Conservation (phyloP, 2,888 invertebrate genomes). For the Coenonympha glycerion region DNA sequence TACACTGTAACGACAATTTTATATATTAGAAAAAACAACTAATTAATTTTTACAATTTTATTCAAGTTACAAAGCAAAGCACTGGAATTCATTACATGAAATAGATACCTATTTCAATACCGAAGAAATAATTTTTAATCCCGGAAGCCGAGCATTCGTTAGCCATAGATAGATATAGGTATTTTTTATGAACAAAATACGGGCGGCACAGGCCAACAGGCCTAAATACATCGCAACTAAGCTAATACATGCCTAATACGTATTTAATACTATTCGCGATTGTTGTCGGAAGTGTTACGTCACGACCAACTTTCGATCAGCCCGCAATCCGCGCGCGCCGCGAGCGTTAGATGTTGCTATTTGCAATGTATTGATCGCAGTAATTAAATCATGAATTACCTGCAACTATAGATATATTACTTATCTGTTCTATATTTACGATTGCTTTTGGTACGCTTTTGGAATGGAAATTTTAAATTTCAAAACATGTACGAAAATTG, state of each 20-base stretch:
- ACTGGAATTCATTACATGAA: too few species aligned
- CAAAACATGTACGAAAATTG: too few species aligned
- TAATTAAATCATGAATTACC: constrained; percentile 1
- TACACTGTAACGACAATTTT: too few species aligned
- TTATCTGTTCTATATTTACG: neutral
- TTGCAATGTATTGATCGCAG: constrained; percentile 14
- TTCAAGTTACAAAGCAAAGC: too few species aligned
- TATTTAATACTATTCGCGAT: neutral
- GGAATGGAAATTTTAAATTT: too few species aligned
- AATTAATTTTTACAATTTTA: too few species aligned
- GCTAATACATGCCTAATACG: neutral
- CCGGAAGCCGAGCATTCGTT: too few species aligned
- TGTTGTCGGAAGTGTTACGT: constrained; percentile 27
- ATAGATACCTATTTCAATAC: too few species aligned
- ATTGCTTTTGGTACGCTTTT: too few species aligned
- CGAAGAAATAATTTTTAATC: too few species aligned
- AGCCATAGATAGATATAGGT: too few species aligned
- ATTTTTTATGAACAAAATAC: neutral
- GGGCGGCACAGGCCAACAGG: neutral
- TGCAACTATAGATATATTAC: neutral
- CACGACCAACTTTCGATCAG: constrained; percentile 31
- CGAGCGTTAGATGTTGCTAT: constrained; percentile 11
- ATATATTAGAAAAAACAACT: too few species aligned
- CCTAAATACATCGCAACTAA: neutral
- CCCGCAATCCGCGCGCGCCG: constrained; percentile 9